Evolutionary conservation across 1,140 invertebrate genomes (phyloP).

Genomic region (Lasioglossum albipes): DNA sequence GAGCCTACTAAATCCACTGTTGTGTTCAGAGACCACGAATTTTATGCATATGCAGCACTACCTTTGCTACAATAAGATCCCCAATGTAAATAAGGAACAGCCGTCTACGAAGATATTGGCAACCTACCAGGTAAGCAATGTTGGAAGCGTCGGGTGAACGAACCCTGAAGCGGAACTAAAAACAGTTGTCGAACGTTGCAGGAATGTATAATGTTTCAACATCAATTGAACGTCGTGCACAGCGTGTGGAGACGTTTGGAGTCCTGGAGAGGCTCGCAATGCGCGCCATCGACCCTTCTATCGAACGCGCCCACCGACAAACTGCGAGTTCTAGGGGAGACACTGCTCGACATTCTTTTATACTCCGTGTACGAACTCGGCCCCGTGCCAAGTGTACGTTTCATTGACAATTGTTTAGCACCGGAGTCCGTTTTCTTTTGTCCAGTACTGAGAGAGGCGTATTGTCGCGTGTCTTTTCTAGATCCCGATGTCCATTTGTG

Average conservation of each 20-base stretch:
- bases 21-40: constrained; percentile 88
- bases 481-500: constrained; percentile 80
- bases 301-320: constrained; percentile 87
- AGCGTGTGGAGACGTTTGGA: constrained; percentile 87
- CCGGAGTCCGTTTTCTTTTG: background rate
- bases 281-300: constrained; percentile 78
- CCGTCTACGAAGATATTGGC: constrained; percentile 86
- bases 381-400: constrained; percentile 76
- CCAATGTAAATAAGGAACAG: constrained; percentile 82
- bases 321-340: constrained; percentile 88
- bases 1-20: constrained; percentile 86
- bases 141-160: background rate
- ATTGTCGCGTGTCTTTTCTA: constrained; percentile 47
- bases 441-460: constrained; percentile 65
- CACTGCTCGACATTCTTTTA: constrained; percentile 88
- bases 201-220: constrained; percentile 90
- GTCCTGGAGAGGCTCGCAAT: constrained; percentile 76
- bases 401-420: background rate
- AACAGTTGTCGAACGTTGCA: constrained; percentile 65
- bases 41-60: constrained; percentile 90
- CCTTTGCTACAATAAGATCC: constrained; percentile 81
- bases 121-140: constrained; percentile 85
- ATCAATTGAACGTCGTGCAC: constrained; percentile 88
- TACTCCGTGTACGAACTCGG: constrained; percentile 84
- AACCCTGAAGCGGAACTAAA: constrained; percentile 7